A percentile compares a stretch with the other conserved stretches of the same genome.
These are phyloP conservation scores for Poeciliopsis paucimaculata DNA, from an alignment of 2,797 vertebrate genomes.

Conservation along the genomic window DNA sequence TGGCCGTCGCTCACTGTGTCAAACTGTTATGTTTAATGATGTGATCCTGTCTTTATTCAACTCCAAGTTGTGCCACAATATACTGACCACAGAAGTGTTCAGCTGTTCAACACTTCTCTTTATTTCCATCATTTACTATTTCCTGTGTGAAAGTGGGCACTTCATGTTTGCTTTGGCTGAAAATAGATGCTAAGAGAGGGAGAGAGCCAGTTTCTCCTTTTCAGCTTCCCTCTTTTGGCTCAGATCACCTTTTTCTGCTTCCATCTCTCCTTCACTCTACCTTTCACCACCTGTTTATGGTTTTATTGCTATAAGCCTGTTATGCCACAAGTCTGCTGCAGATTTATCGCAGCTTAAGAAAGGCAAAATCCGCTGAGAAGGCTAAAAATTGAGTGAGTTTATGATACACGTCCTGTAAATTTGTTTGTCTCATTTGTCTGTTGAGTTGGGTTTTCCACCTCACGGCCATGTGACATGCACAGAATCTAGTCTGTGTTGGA, in stretches of 20 bases:
- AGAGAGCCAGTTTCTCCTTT: constrained; percentile 35
- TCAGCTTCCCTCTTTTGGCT: background rate
- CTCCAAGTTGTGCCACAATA: constrained; percentile 33
- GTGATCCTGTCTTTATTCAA: constrained; percentile 33
- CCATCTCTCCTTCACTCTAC: constrained; percentile 13
- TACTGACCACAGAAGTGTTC: constrained; percentile 40
- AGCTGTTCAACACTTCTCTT: constrained; percentile 37
- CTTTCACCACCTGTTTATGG: constrained; percentile 21
- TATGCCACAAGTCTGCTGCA: constrained; percentile 1
- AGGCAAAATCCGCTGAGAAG: constrained; percentile 30
- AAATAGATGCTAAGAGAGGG: constrained; percentile 29
- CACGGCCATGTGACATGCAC: constrained; percentile 10
- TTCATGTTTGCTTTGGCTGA: constrained; percentile 67
- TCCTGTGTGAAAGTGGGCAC: constrained; percentile 65
- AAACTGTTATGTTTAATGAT: constrained; percentile 29
- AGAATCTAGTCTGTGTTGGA: constrained; percentile 1
- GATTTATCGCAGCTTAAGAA: constrained; percentile 18
- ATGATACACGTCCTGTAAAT: constrained; percentile 30
- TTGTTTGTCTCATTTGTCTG: constrained; percentile 30
- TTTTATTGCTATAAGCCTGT: constrained; percentile 4
- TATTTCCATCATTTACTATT: constrained; percentile 64
- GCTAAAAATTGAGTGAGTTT: constrained; percentile 26
- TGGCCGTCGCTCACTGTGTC: constrained; percentile 23
- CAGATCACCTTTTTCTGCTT: constrained; percentile 11
- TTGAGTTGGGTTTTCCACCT: constrained; percentile 17